Conservation (phyloP, 2,888 invertebrate genomes). For the Prionchulus punctatus region DNA sequence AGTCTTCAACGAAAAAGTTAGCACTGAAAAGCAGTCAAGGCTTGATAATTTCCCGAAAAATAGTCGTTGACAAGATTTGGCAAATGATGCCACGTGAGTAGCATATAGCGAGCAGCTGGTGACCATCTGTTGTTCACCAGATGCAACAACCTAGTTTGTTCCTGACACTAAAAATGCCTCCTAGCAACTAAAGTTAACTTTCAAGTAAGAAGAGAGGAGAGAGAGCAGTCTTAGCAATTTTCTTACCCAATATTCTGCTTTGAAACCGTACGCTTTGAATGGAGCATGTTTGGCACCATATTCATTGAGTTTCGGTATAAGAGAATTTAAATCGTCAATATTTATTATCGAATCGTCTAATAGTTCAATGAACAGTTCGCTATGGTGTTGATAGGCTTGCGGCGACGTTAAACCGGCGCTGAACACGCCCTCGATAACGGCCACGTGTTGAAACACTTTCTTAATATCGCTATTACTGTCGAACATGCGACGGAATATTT, state of each 20-base stretch:
- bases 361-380: neutral
- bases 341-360: slow-evolving; percentile 2
- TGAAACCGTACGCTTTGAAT: slow-evolving; percentile 6
- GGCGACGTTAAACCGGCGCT: slow-evolving; percentile 4
- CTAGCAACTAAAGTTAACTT: too few species aligned
- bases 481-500: slow-evolving; percentile 8
- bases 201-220: too few species aligned
- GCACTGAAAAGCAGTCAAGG: too few species aligned
- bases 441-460: slow-evolving; percentile 13
- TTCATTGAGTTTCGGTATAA: neutral
- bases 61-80: neutral
- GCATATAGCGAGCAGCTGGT: too few species aligned
- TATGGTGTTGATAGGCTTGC: slow-evolving; percentile 4
- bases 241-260: slow-evolving; percentile 5
- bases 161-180: too few species aligned
- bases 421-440: slow-evolving; percentile 12
- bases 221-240: too few species aligned
- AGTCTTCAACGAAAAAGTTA: too few species aligned
- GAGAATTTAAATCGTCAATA: neutral
- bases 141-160: too few species aligned
- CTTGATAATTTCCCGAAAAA: neutral
- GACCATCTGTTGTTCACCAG: too few species aligned
- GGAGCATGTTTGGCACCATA: slow-evolving; percentile 8
- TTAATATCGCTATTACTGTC: slow-evolving; percentile 11
- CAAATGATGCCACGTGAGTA: too few species aligned